phyloP scores from a whole-genome alignment of 2,797 vertebrate species.

The Gobionotothen gibberifrons region DNA sequence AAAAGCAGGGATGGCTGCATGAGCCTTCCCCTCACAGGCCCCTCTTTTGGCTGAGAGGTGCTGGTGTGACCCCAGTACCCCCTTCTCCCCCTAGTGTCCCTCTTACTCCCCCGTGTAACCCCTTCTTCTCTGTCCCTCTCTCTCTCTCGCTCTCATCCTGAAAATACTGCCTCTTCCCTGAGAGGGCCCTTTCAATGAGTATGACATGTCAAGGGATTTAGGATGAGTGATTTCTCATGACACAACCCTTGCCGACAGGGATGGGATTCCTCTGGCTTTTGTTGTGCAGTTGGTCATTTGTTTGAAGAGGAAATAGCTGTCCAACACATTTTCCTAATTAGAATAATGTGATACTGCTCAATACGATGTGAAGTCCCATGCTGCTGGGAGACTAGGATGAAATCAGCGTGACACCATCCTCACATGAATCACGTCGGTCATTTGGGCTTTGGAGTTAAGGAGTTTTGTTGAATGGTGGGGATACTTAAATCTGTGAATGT shows the following conservation, averaged over 20 bases:
- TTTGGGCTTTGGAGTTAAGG: slow-evolving; percentile 39
- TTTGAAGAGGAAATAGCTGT: slow-evolving; percentile 80
- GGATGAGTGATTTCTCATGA: slow-evolving; percentile 81
- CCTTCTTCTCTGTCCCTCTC: slow-evolving; percentile 64
- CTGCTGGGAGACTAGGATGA: slow-evolving; percentile 72
- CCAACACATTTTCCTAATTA: slow-evolving; percentile 81
- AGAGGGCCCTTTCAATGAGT: slow-evolving; percentile 56
- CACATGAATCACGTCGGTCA: slow-evolving; percentile 66
- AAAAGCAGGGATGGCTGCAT: slow-evolving; percentile 80
- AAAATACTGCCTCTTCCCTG: slow-evolving; percentile 46
- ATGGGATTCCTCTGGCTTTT: slow-evolving; percentile 78
- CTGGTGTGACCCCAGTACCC: slow-evolving; percentile 75
- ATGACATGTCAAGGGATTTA: slow-evolving; percentile 73
- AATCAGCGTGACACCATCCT: slow-evolving; percentile 70
- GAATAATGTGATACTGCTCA: slow-evolving; percentile 77
- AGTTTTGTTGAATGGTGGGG: slow-evolving; percentile 28
- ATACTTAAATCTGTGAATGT: slow-evolving; percentile 28
- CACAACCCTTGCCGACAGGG: slow-evolving; percentile 65
- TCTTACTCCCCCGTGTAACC: slow-evolving; percentile 61
- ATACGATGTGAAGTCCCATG: slow-evolving; percentile 74
- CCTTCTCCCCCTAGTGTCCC: slow-evolving; percentile 62
- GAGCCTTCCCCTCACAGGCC: slow-evolving; percentile 75
- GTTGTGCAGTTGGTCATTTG: slow-evolving; percentile 74
- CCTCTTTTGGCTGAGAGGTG: slow-evolving; percentile 77
- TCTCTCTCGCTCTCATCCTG: slow-evolving; percentile 50